Evolutionary conservation across 2,113 vertebrate species (phyloP).

Genomic region (Halcyon malimbica): DNA sequence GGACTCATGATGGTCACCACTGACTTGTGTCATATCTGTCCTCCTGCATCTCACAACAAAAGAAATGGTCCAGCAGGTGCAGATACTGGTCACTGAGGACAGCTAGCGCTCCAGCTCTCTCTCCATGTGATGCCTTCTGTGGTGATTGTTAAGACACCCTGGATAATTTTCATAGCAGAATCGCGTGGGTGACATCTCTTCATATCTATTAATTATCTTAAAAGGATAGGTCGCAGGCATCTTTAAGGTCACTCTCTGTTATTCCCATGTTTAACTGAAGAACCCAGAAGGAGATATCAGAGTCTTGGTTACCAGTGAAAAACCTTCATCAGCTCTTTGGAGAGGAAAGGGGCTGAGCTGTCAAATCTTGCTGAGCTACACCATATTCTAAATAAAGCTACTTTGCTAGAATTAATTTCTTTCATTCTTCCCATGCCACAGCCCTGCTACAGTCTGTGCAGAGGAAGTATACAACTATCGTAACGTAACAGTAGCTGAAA

Average conservation of each 20-base stretch:
- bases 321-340: neutral
- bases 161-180: neutral
- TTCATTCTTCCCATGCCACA: neutral
- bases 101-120: neutral
- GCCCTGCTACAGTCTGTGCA: neutral
- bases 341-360: neutral
- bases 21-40: neutral
- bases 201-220: neutral
- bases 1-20: neutral
- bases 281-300: neutral
- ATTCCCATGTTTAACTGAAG: neutral
- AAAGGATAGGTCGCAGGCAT: neutral
- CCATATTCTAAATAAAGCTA: neutral
- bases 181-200: neutral
- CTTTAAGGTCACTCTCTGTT: neutral
- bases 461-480: neutral
- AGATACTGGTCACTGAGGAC: neutral
- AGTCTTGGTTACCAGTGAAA: neutral
- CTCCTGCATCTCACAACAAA: neutral
- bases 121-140: neutral
- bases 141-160: neutral
- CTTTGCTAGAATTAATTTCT: neutral
- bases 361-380: neutral
- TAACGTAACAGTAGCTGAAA: neutral
- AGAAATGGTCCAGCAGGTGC: neutral